These are phyloP conservation scores for Horisme vitalbata DNA, from an alignment of 2,888 invertebrate genomes.

Conservation along the genomic window DNA sequence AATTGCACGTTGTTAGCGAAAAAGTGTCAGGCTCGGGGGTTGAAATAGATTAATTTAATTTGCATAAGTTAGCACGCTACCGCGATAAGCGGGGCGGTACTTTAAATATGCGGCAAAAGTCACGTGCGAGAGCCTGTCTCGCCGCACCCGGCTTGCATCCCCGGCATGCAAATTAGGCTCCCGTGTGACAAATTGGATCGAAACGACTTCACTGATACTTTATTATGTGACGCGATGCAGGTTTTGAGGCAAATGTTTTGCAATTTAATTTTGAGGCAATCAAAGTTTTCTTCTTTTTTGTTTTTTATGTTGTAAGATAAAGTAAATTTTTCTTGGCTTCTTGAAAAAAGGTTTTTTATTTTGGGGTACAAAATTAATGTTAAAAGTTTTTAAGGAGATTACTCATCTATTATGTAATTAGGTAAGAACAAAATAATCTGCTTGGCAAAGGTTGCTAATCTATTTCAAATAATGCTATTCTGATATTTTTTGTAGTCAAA, in stretches of 20 bases:
- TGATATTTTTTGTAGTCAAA: no score
- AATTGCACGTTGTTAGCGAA: slow-evolving; percentile 37
- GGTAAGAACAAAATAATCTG: no score
- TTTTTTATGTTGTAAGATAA: no score
- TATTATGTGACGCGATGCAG: slow-evolving; percentile 45
- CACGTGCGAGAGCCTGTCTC: slow-evolving; percentile 53
- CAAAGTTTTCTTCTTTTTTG: no score
- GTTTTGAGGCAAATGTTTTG: slow-evolving; percentile 50
- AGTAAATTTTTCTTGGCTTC: no score
- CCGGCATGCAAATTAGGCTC: slow-evolving; percentile 66
- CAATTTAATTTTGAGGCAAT: no score
- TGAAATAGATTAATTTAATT: slow-evolving; percentile 80
- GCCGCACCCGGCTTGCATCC: slow-evolving; percentile 39
- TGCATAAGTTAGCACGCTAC: slow-evolving; percentile 75
- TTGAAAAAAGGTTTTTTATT: no score
- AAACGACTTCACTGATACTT: slow-evolving; percentile 47
- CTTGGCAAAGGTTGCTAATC: no score
- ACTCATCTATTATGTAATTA: no score
- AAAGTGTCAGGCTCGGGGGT: slow-evolving; percentile 56
- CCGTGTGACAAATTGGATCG: slow-evolving; percentile 70
- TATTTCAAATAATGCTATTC: no score
- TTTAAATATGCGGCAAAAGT: slow-evolving; percentile 66
- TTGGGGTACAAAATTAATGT: no score
- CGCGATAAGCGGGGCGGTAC: slow-evolving; percentile 53
- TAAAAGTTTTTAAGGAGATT: no score